phyloP scores from a whole-genome alignment of 1,140 invertebrate species.

The Campoletis sonorensis region DNA sequence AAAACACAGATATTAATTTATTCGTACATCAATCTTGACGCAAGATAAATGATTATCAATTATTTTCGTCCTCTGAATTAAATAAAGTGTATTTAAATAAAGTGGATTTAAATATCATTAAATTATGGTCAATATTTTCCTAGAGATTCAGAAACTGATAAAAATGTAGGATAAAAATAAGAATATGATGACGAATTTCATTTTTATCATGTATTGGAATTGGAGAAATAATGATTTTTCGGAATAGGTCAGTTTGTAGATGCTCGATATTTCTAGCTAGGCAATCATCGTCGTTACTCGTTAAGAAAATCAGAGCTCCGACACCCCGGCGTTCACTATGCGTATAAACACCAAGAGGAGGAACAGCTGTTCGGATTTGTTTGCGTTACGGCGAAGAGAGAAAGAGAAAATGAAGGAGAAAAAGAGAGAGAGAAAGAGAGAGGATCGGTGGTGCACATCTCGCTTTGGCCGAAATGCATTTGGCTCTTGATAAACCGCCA shows the following conservation, averaged over 20 bases:
- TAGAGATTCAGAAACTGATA: too few relatives aligned
- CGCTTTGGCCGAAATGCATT: conserved; percentile 34
- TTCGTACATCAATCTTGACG: too few relatives aligned
- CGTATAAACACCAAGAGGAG: conserved; percentile 35
- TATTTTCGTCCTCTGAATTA: too few relatives aligned
- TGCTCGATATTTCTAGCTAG: background rate
- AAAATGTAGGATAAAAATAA: too few relatives aligned
- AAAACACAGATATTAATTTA: too few relatives aligned
- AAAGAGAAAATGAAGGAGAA: background rate
- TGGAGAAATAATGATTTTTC: background rate
- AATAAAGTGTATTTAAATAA: too few relatives aligned
- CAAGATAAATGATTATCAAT: too few relatives aligned
- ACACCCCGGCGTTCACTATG: conserved; percentile 10
- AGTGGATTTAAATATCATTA: too few relatives aligned
- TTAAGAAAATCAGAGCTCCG: conserved; percentile 6
- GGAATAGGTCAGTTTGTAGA: conserved; percentile 13
- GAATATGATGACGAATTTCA: too few relatives aligned
- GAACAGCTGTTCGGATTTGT: conserved; percentile 43
- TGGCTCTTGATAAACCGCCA: conserved; percentile 35
- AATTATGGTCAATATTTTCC: too few relatives aligned
- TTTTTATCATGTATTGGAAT: too few relatives aligned
- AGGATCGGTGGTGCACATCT: conserved; percentile 9
- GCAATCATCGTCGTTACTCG: conserved; percentile 33
- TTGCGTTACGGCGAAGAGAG: conserved; percentile 20
- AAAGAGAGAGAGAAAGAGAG: background rate